A percentile compares a stretch with the other conserved stretches of the same genome.
Conservation (phyloP, 2,797 vertebrate species). For the Saxicola maurus region DNA sequence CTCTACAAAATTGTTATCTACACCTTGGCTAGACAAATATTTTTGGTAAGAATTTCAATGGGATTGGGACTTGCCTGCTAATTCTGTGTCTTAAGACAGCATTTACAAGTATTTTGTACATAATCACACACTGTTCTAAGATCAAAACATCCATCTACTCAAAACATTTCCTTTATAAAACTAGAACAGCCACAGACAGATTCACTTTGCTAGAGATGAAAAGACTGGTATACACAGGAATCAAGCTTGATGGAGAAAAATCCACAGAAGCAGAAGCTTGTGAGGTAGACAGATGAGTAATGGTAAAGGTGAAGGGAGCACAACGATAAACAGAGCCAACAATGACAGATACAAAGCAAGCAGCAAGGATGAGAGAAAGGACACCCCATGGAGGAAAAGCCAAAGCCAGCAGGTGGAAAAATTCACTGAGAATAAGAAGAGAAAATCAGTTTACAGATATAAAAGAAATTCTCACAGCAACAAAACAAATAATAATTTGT, state of each 20-base stretch:
- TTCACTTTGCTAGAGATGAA: background rate
- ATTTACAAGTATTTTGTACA: background rate
- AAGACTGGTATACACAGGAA: background rate
- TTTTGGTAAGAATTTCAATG: background rate
- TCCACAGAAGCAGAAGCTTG: background rate
- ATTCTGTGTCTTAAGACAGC: background rate
- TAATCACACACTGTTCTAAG: background rate
- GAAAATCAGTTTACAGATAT: background rate
- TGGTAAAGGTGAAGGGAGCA: background rate
- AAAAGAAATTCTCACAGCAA: constrained; percentile 22
- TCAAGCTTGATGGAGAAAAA: background rate
- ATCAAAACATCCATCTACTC: background rate
- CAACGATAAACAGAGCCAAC: background rate
- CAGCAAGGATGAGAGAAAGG: background rate
- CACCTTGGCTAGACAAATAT: background rate
- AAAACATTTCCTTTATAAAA: background rate
- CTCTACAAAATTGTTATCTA: background rate
- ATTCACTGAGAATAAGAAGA: background rate
- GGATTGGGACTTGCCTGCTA: background rate
- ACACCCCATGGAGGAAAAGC: background rate
- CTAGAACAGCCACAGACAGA: background rate
- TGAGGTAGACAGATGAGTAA: background rate
- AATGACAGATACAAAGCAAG: background rate
- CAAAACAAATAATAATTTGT: background rate
- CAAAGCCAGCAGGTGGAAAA: background rate